Evolutionary conservation across 2,888 invertebrate species (phyloP).

Genomic region (Dromius quadrimaculatus): DNA sequence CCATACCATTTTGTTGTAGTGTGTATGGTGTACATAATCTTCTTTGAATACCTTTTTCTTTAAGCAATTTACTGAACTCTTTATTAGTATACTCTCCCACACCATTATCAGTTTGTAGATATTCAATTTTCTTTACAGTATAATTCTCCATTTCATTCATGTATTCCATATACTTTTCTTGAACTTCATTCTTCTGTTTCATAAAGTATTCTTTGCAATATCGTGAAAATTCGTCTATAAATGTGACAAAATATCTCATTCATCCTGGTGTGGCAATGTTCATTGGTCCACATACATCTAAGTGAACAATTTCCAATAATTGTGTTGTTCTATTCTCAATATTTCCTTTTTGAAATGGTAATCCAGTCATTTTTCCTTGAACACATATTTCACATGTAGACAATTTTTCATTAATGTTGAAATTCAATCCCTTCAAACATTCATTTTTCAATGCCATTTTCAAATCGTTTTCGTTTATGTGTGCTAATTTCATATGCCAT

Average conservation of each 20-base stretch:
- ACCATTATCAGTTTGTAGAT: conserved; percentile 57
- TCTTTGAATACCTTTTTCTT: conserved; percentile 57
- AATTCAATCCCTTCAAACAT: neutral
- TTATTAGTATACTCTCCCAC: conserved; percentile 54
- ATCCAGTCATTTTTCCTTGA: conserved; percentile 4
- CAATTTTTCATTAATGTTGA: conserved; percentile 2
- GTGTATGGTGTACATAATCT: conserved; percentile 57
- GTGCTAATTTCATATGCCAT: conserved; percentile 19
- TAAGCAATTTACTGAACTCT: conserved; percentile 56
- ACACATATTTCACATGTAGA: conserved; percentile 3
- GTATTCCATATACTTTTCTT: conserved; percentile 53
- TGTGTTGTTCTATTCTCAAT: conserved; percentile 10
- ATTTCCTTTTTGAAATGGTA: neutral
- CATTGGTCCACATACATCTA: conserved; percentile 29
- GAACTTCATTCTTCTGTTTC: conserved; percentile 55
- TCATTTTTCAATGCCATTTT: conserved; percentile 18
- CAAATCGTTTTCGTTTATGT: conserved; percentile 21
- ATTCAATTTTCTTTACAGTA: conserved; percentile 54
- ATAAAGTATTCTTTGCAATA: conserved; percentile 55
- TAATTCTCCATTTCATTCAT: conserved; percentile 54
- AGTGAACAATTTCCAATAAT: conserved; percentile 3
- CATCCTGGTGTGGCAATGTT: neutral
- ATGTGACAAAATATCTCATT: neutral
- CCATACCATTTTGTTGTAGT: conserved; percentile 60
- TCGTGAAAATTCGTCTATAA: conserved; percentile 8